These are phyloP conservation scores for Orchesella cincta DNA, from an alignment of 1,140 invertebrate genomes.

Conservation along the genomic window DNA sequence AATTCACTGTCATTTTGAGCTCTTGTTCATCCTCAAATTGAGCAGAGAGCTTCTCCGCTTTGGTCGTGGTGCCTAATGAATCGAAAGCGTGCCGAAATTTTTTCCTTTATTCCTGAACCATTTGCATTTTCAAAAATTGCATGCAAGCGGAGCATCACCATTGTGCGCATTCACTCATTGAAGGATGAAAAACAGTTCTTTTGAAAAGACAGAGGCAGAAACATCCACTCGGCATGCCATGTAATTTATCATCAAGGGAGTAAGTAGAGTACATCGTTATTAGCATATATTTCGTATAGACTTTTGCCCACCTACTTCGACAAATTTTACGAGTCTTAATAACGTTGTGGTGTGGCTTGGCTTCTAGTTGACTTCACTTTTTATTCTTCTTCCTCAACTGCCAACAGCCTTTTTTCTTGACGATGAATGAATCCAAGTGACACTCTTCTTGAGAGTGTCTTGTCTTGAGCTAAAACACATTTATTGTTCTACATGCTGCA, in stretches of 20 bases:
- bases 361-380: no score
- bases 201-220: background rate
- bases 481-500: no score
- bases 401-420: no score
- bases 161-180: background rate
- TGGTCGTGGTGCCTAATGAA: constrained; percentile 7
- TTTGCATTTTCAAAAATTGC: background rate
- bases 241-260: background rate
- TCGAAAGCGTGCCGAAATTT: constrained; percentile 3
- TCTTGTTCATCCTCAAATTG: background rate
- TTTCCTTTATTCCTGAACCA: background rate
- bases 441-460: no score
- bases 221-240: background rate
- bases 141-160: background rate
- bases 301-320: no score
- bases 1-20: no score
- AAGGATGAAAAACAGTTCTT: background rate
- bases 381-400: no score
- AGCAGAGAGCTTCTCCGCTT: background rate
- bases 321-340: no score
- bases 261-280: background rate
- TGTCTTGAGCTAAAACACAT: no score
- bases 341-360: no score
- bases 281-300: no score
- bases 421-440: no score